Evolutionary conservation across 2,113 vertebrate genomes (phyloP).

Genomic region (Guaruba guarouba): DNA sequence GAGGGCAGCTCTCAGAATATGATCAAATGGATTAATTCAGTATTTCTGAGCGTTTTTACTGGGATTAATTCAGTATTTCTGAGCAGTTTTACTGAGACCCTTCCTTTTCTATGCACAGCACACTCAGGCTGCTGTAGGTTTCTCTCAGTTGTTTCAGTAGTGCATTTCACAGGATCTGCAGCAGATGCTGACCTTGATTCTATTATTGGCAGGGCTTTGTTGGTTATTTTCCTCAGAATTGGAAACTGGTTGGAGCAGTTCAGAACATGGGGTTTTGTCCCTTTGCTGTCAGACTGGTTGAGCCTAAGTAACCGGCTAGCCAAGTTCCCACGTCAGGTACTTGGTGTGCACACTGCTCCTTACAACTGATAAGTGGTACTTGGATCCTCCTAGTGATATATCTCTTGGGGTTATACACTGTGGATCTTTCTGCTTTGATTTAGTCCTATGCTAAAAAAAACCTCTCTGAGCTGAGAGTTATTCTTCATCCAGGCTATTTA

Average conservation of each 20-base stretch:
- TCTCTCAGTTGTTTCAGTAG: neutral
- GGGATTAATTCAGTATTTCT: neutral
- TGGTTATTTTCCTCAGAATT: neutral
- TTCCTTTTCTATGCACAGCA: neutral
- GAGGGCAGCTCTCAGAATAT: neutral
- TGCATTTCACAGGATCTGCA: neutral
- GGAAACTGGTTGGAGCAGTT: neutral
- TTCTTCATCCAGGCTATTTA: neutral
- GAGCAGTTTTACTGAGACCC: neutral
- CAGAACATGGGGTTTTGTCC: neutral
- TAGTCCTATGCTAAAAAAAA: neutral
- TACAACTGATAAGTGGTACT: neutral
- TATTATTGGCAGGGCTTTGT: neutral
- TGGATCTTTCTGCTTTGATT: neutral
- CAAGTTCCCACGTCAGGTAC: neutral
- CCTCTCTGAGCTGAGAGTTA: neutral
- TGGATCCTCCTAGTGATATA: neutral
- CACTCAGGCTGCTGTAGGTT: neutral
- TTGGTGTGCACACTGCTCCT: rapidly evolving
- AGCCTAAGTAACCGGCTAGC: neutral
- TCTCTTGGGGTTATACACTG: neutral
- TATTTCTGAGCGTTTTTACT: neutral
- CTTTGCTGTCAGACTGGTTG: neutral
- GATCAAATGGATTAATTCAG: slow-evolving; percentile 7
- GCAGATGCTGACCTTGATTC: neutral